Conservation (phyloP, 2,888 invertebrate species). For the Rhodophaea formosa region DNA sequence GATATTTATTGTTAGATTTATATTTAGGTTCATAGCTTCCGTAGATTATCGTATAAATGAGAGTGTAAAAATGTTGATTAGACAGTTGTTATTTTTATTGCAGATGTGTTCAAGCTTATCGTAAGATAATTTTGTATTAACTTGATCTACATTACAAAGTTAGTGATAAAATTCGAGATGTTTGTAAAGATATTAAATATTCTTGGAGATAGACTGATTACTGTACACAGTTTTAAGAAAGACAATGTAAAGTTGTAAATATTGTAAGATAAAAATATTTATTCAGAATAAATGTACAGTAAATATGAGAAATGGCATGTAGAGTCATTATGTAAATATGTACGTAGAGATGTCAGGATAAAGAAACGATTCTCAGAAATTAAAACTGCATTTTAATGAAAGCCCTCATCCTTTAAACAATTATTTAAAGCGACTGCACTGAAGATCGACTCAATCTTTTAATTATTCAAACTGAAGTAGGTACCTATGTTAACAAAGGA, state of each 20-base stretch:
- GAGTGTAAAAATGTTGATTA: constrained; percentile 46
- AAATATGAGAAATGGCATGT: constrained; percentile 37
- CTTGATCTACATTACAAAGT: constrained; percentile 31
- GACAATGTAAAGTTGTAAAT: constrained; percentile 48
- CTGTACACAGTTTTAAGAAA: constrained; percentile 43
- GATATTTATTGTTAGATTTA: constrained; percentile 65
- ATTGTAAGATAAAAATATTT: constrained; percentile 55
- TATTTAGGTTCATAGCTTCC: constrained; percentile 41
- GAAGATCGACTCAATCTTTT: not conserved
- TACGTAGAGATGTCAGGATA: constrained; percentile 59
- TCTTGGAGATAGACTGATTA: constrained; percentile 68
- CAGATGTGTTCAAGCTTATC: constrained; percentile 70
- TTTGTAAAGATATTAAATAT: constrained; percentile 34
- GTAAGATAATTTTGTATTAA: constrained; percentile 40
- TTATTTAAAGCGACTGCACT: not conserved
- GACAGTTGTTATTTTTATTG: constrained; percentile 63
- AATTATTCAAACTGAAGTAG: constrained; percentile 22
- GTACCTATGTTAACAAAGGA: constrained; percentile 18
- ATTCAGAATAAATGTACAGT: constrained; percentile 41
- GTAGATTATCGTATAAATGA: constrained; percentile 39
- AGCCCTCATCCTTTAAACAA: not conserved
- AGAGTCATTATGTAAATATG: constrained; percentile 56
- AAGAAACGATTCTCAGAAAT: constrained; percentile 50
- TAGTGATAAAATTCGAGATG: constrained; percentile 32
- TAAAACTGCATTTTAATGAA: constrained; percentile 39